Percentiles rank a stretch among this genome's conserved stretches.
phyloP scores from a whole-genome alignment of 1,140 invertebrate genomes.

The Cryptotermes secundus region DNA sequence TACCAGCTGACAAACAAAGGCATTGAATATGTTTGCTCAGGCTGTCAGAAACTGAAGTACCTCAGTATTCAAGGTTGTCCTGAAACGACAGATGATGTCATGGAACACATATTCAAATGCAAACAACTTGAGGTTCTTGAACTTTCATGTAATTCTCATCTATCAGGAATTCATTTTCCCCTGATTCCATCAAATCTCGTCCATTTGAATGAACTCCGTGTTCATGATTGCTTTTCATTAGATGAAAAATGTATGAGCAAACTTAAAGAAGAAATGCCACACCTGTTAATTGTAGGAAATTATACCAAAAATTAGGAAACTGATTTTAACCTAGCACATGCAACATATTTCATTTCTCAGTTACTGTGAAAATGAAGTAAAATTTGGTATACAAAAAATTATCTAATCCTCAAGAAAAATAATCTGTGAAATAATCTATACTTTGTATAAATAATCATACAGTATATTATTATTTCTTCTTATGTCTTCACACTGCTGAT shows the following conservation, averaged over 20 bases:
- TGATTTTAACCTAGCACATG: not conserved
- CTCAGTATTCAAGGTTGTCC: not conserved
- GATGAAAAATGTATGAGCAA: not conserved
- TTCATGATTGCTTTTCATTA: not conserved
- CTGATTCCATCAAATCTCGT: not conserved
- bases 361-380: too few species aligned
- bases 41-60: not conserved
- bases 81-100: not conserved
- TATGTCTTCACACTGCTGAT: too few species aligned
- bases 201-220: not conserved
- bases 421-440: too few species aligned
- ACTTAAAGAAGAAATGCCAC: not conserved
- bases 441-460: too few species aligned
- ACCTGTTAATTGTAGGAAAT: not conserved
- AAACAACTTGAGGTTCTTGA: not conserved
- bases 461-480: too few species aligned
- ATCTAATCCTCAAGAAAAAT: too few species aligned
- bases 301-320: not conserved
- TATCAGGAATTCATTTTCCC: not conserved
- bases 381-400: too few species aligned
- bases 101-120: not conserved
- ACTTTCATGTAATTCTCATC: not conserved
- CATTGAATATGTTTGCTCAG: not conserved
- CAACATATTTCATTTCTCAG: not conserved
- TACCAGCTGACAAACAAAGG: not conserved